Conservation (phyloP, 2,113 vertebrate species). For the Bubo bubo region DNA sequence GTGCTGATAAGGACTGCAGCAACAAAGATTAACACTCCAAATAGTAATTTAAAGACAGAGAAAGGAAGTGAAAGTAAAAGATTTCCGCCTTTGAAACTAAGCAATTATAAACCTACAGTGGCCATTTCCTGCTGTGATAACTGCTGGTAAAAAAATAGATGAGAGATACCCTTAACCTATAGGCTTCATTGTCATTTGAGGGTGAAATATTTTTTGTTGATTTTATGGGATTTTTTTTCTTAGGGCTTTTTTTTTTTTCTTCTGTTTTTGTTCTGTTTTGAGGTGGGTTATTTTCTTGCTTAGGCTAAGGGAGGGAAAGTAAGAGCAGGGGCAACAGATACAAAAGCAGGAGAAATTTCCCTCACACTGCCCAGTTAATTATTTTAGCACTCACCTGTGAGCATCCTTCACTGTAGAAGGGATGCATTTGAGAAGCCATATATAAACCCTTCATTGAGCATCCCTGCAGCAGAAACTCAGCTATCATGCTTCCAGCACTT, state of each 20-base stretch:
- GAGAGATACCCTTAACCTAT: neutral
- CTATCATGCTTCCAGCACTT: conserved; percentile 52
- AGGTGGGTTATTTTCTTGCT: neutral
- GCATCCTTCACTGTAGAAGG: neutral
- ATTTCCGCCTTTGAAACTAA: neutral
- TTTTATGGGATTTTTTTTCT: neutral
- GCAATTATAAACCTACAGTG: conserved; percentile 18
- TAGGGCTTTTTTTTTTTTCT: accelerated
- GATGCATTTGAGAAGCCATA: conserved; percentile 29
- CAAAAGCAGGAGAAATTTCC: neutral
- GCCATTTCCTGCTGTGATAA: conserved; percentile 22
- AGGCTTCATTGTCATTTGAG: neutral
- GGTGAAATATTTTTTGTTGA: neutral
- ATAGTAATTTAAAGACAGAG: conserved; percentile 42
- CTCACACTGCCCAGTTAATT: neutral
- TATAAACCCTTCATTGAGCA: neutral
- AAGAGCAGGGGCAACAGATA: neutral
- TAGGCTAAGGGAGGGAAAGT: neutral
- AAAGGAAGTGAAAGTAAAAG: conserved; percentile 28
- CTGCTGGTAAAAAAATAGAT: neutral
- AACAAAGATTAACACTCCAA: conserved; percentile 40
- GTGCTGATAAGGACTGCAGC: conserved; percentile 45
- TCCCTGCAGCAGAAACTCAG: neutral
- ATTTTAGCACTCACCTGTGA: conserved; percentile 29
- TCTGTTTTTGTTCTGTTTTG: neutral